These are phyloP conservation scores for Ferrisia virgata DNA, from an alignment of 2,888 invertebrate species.

Conservation along the genomic window DNA sequence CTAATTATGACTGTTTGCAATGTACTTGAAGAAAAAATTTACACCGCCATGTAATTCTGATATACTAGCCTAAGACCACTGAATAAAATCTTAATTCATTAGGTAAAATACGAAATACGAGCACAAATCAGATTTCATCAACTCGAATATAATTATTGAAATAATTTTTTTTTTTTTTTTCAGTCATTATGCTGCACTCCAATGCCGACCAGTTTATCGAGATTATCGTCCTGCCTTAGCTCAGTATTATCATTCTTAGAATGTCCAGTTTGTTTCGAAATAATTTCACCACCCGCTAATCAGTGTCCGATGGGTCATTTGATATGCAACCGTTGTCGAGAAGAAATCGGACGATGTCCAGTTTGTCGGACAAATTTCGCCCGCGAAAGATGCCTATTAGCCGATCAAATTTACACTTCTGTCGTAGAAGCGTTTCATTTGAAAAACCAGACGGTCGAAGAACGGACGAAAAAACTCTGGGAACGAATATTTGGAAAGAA, in stretches of 20 bases:
- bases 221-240: constrained; percentile 56
- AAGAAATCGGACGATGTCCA: constrained; percentile 55
- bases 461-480: constrained; percentile 47
- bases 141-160: background rate
- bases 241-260: constrained; percentile 56
- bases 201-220: constrained; percentile 53
- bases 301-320: constrained; percentile 58
- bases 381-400: constrained; percentile 56
- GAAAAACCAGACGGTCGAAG: constrained; percentile 46
- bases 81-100: too few relatives aligned
- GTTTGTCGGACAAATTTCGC: constrained; percentile 54
- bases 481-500: constrained; percentile 48
- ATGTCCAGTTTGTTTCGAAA: constrained; percentile 58
- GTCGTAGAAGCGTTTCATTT: constrained; percentile 48
- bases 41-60: too few relatives aligned
- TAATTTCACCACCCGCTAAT: constrained; percentile 55
- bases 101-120: too few relatives aligned
- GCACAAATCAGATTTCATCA: too few relatives aligned
- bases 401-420: constrained; percentile 52
- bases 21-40: too few relatives aligned
- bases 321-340: constrained; percentile 56
- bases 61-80: too few relatives aligned
- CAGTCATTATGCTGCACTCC: constrained; percentile 49
- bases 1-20: too few relatives aligned
- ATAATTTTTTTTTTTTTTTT: background rate